These are phyloP conservation scores for Lethocerus indicus DNA, from an alignment of 1,140 invertebrate species.

Conservation along the genomic window DNA sequence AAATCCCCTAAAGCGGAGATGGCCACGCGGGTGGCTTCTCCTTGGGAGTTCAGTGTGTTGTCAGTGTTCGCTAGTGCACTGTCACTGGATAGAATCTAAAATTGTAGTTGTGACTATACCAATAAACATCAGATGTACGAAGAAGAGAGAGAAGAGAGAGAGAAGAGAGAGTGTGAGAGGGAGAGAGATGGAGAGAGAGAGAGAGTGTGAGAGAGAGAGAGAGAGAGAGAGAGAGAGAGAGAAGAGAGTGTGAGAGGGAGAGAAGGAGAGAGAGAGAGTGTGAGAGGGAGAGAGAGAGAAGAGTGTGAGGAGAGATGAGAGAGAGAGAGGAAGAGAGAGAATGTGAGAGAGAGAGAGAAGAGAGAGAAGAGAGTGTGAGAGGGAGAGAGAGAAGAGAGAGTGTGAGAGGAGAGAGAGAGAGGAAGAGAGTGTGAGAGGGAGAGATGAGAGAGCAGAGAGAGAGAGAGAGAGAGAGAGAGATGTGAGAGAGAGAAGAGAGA, in stretches of 20 bases:
- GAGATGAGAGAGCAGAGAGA: neutral
- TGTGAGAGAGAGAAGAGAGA: neutral
- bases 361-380: slow-evolving; percentile 17
- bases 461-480: neutral
- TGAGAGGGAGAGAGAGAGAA: slow-evolving; percentile 3
- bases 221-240: slow-evolving; percentile 5
- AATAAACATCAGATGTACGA: too few relatives aligned
- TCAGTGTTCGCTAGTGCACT: too few relatives aligned
- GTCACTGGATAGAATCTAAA: too few relatives aligned
- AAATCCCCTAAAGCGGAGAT: too few relatives aligned
- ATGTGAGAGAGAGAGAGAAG: slow-evolving; percentile 19
- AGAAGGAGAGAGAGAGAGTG: slow-evolving; percentile 5
- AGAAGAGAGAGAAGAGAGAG: too few relatives aligned
- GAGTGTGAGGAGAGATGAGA: slow-evolving; percentile 10
- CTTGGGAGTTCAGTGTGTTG: too few relatives aligned
- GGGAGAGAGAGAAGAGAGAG: neutral
- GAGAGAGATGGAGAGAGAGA: too few relatives aligned
- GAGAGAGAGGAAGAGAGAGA: slow-evolving; percentile 20
- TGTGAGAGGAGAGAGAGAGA: neutral
- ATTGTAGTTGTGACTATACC: too few relatives aligned
- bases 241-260: slow-evolving; percentile 1
- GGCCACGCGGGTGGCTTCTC: too few relatives aligned
- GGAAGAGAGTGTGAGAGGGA: neutral
- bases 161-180: too few relatives aligned
- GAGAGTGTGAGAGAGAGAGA: neutral